These are phyloP conservation scores for Plecotus auritus DNA, from an alignment of 2,113 vertebrate species.

Conservation along the genomic window DNA sequence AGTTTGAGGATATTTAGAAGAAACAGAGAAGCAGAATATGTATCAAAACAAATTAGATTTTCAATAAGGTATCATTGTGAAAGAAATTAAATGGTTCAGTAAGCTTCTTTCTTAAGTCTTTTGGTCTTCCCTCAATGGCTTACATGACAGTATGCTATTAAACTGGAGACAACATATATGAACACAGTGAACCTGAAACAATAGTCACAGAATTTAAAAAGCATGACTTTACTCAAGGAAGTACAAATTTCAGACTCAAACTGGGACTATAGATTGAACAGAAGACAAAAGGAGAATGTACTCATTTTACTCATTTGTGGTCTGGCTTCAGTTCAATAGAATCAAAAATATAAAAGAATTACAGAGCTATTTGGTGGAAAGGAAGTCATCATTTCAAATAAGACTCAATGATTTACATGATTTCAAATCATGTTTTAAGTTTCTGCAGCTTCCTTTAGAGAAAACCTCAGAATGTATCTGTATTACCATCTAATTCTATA, in stretches of 20 bases:
- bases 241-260: conserved; percentile 11
- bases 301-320: conserved; percentile 1
- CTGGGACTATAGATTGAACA: not conserved
- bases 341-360: conserved; percentile 42
- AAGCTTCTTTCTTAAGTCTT: not conserved
- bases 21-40: not conserved
- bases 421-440: conserved; percentile 31
- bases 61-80: not conserved
- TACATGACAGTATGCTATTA: not conserved
- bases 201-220: not conserved
- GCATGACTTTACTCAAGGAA: not conserved
- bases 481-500: not conserved
- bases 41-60: conserved; percentile 21
- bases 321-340: conserved; percentile 23
- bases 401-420: not conserved
- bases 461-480: conserved; percentile 43
- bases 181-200: not conserved
- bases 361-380: conserved; percentile 31
- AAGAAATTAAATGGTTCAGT: not conserved
- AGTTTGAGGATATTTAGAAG: conserved; percentile 5
- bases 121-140: not conserved
- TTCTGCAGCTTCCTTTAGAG: conserved; percentile 17
- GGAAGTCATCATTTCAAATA: conserved; percentile 42
- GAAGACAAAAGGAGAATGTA: not conserved
- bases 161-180: not conserved